Evolutionary conservation across 1,140 invertebrate species (phyloP).

Genomic region (Drosophila sp.): DNA sequence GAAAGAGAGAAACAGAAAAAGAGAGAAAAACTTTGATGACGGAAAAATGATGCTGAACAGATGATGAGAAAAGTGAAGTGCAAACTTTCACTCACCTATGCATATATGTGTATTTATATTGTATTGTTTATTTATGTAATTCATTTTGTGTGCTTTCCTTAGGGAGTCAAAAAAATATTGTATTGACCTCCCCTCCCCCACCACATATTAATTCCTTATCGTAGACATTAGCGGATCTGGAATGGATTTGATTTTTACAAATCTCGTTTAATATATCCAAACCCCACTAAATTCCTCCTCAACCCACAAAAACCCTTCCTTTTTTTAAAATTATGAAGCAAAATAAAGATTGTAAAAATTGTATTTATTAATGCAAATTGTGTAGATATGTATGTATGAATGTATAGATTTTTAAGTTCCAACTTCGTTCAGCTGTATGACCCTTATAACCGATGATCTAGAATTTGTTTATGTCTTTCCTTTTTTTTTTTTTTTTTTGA

Average conservation of each 20-base stretch:
- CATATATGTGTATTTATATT: not conserved
- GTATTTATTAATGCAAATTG: conserved; percentile 37
- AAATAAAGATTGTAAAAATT: conserved; percentile 16
- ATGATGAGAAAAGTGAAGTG: conserved; percentile 13
- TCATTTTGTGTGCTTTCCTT: conserved; percentile 3
- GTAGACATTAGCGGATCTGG: conserved; percentile 59
- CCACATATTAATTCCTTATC: conserved; percentile 35
- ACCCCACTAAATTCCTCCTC: not conserved
- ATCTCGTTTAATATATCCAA: conserved; percentile 55
- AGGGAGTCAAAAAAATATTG: not conserved
- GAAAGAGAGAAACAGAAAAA: conserved; percentile 20
- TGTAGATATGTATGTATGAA: conserved; percentile 28
- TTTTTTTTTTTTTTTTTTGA: conserved; percentile 30
- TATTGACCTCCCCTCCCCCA: not conserved
- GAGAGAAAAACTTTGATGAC: conserved; percentile 1
- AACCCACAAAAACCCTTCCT: conserved; percentile 22
- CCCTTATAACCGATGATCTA: not conserved
- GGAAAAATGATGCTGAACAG: conserved; percentile 34
- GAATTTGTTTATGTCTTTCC: conserved; percentile 38
- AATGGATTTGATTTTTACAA: conserved; percentile 73
- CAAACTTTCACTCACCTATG: conserved; percentile 1
- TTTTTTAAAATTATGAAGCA: conserved; percentile 36
- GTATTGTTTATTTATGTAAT: conserved; percentile 4
- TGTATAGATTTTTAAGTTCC: conserved; percentile 13
- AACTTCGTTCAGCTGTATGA: not conserved